These are phyloP conservation scores for Hirundichthys speculiger DNA, from an alignment of 2,113 vertebrate species.

Conservation along the genomic window DNA sequence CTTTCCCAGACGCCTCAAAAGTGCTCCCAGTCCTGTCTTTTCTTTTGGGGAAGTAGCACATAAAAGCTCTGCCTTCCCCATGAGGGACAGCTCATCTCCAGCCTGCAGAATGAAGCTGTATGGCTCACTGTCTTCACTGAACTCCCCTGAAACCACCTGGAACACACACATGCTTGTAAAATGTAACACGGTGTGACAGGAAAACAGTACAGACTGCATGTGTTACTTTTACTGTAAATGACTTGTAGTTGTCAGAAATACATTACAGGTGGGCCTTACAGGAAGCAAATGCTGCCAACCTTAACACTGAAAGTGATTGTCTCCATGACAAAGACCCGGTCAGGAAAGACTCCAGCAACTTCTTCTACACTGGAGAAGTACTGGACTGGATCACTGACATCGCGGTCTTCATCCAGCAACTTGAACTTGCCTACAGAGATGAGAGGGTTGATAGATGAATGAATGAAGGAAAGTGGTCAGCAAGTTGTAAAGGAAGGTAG, in stretches of 20 bases:
- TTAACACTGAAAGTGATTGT: constrained; percentile 97
- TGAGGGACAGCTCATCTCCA: constrained; percentile 96
- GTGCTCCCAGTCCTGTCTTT: constrained; percentile 90
- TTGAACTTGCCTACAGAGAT: constrained; percentile 91
- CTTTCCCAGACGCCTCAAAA: constrained; percentile 91
- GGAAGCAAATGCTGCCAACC: constrained; percentile 63
- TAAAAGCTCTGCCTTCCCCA: constrained; percentile 98
- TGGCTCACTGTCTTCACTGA: constrained; percentile 98
- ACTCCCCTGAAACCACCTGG: constrained; percentile 97
- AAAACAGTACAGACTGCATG: not conserved
- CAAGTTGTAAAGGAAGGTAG: too few relatives aligned
- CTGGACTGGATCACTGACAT: constrained; percentile 93
- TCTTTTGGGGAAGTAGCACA: constrained; percentile 92
- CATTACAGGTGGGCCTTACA: not conserved
- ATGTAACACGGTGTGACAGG: not conserved
- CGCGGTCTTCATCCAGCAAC: constrained; percentile 95
- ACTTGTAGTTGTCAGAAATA: not conserved
- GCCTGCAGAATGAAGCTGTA: constrained; percentile 98
- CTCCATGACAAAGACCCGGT: constrained; percentile 98
- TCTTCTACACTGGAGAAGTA: constrained; percentile 98
- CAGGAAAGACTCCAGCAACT: constrained; percentile 94
- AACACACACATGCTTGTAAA: constrained; percentile 13
- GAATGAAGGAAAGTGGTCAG: not conserved
- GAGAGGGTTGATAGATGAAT: not conserved
- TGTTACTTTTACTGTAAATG: not conserved